These are phyloP conservation scores for Paradisaea rubra DNA, from an alignment of 2,113 vertebrate genomes.

Conservation along the genomic window DNA sequence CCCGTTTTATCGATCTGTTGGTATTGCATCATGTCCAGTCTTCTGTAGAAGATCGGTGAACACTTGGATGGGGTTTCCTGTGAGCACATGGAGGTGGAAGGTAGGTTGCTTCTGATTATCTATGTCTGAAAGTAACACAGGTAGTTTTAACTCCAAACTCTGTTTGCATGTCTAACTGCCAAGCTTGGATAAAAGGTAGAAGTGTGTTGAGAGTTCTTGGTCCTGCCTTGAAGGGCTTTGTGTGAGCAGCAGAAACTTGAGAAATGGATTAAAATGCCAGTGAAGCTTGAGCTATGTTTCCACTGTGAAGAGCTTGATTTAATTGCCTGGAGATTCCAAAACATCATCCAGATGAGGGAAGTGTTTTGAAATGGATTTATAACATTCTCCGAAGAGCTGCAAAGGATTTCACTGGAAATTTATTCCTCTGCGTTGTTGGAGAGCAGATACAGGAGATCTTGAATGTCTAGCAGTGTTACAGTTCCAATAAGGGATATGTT, in stretches of 20 bases:
- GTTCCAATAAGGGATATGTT: not conserved
- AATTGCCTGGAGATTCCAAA: not conserved
- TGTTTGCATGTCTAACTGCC: not conserved
- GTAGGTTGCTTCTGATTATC: not conserved
- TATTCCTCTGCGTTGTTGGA: not conserved
- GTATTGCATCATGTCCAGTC: fast-evolving
- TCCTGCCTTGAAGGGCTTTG: not conserved
- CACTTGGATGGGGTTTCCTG: not conserved
- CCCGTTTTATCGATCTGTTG: not conserved
- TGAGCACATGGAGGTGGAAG: not conserved
- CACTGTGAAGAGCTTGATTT: not conserved
- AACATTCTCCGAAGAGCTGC: not conserved
- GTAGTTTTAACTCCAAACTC: not conserved
- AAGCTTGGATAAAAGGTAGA: not conserved
- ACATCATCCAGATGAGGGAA: not conserved
- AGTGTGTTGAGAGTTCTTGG: not conserved
- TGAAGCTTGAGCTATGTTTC: not conserved
- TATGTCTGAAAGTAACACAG: not conserved
- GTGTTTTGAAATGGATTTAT: not conserved
- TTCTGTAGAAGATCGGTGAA: not conserved
- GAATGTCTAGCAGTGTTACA: not conserved
- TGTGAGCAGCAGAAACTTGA: not conserved
- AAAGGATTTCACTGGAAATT: not conserved
- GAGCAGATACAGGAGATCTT: not conserved
- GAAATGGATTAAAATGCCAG: not conserved